phyloP scores from a whole-genome alignment of 2,888 invertebrate species.

The Ormyrus pomaceus region DNA sequence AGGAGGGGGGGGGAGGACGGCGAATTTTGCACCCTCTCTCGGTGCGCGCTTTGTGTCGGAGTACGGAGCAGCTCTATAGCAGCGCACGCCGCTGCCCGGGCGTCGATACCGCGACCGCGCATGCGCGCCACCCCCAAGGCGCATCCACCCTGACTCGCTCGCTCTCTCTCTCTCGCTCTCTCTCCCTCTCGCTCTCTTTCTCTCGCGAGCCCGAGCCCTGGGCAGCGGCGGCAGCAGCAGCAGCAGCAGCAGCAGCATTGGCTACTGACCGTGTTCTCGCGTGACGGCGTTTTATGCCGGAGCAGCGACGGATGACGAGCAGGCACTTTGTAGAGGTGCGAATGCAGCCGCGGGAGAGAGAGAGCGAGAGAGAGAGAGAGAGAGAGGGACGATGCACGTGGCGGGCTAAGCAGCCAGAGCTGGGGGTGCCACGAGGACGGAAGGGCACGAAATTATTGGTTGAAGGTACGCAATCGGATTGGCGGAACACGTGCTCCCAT shows the following conservation, averaged over 20 bases:
- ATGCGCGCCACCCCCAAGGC: conserved; percentile 71
- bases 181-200: conserved; percentile 11
- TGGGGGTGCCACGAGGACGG: neutral
- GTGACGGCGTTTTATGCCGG: neutral
- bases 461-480: no score
- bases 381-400: neutral
- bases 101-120: conserved; percentile 72
- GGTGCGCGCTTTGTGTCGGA: neutral
- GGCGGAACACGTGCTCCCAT: neutral
- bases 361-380: neutral
- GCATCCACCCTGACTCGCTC: conserved; percentile 30
- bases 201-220: neutral
- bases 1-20: neutral
- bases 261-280: conserved; percentile 61
- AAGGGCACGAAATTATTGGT: neutral
- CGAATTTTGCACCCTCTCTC: conserved; percentile 40
- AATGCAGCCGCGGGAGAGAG: neutral
- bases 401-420: neutral
- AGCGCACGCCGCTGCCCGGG: conserved; percentile 65
- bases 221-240: conserved; percentile 57
- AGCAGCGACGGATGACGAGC: neutral
- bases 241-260: conserved; percentile 63
- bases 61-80: conserved; percentile 40
- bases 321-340: neutral
- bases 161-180: conserved; percentile 39